Conservation (phyloP, 2,888 invertebrate species). For the Nomada fabriciana region DNA sequence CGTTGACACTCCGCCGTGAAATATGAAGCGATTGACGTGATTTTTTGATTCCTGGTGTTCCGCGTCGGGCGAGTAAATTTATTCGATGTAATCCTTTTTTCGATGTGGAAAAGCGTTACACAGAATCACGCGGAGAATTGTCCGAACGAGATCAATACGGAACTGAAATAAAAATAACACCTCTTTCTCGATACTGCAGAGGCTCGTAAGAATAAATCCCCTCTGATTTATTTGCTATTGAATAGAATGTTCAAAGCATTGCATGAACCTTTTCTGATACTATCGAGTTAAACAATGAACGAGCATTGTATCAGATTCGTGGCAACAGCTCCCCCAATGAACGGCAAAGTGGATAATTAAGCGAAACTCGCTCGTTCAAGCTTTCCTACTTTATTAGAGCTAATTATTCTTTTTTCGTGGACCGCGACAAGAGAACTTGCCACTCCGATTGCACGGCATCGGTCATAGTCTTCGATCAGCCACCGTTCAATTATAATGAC, state of each 20-base stretch:
- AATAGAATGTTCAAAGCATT: too few species aligned
- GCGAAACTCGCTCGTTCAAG: neutral
- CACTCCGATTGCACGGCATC: conserved; percentile 41
- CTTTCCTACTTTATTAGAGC: conserved; percentile 34
- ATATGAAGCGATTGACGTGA: neutral
- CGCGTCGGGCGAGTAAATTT: neutral
- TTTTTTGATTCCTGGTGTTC: neutral
- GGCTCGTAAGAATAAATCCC: too few species aligned
- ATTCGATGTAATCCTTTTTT: neutral
- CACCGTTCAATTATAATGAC: conserved; percentile 55
- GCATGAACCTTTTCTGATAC: too few species aligned
- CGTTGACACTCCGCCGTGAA: neutral
- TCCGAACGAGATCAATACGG: neutral
- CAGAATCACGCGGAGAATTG: neutral
- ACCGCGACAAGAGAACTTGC: conserved; percentile 20
- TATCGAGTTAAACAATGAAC: too few species aligned
- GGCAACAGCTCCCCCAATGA: too few species aligned
- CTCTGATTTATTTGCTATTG: too few species aligned
- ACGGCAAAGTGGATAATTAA: conserved; percentile 34
- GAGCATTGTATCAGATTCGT: too few species aligned
- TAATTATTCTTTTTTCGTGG: conserved; percentile 47
- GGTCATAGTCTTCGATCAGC: conserved; percentile 47
- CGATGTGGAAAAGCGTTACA: neutral
- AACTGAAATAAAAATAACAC: neutral
- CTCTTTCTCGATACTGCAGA: too few species aligned